A percentile compares a stretch with the other conserved stretches of the same genome.
phyloP scores from a whole-genome alignment of 92 coral and sea anemone species.

The Parazoanthus darwini region DNA sequence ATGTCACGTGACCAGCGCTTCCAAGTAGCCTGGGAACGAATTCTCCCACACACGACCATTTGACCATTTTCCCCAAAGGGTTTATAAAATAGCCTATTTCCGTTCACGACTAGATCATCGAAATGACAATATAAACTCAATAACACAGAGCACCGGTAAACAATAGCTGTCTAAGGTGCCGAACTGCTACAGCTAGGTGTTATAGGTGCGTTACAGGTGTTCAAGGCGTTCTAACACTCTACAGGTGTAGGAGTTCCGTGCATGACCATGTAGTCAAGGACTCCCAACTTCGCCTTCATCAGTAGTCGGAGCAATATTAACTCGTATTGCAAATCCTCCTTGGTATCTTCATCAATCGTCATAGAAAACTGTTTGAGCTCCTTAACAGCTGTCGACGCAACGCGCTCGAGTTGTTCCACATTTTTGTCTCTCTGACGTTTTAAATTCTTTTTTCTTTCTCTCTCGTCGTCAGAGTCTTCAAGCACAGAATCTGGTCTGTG shows the following conservation, averaged over 20 bases:
- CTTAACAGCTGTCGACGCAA: neutral
- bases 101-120: neutral
- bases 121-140: neutral
- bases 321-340: slow-evolving; percentile 21
- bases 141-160: neutral
- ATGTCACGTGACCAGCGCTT: neutral
- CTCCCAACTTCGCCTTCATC: slow-evolving; percentile 14
- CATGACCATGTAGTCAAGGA: neutral
- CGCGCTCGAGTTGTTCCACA: neutral
- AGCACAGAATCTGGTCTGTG: slow-evolving; percentile 27
- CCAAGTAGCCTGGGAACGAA: neutral
- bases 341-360: slow-evolving; percentile 3
- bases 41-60: neutral
- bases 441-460: neutral
- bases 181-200: neutral
- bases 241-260: neutral
- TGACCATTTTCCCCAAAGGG: neutral
- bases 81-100: no score
- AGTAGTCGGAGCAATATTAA: slow-evolving; percentile 12
- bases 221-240: neutral
- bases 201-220: neutral
- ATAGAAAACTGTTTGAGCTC: neutral
- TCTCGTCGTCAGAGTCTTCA: slow-evolving; percentile 27
- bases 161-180: neutral
- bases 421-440: slow-evolving; percentile 9